Evolutionary conservation across 2,797 vertebrate genomes (phyloP), one percentile per base, ranked within the genome.

Genomic region (Poecilia wingei): DNA sequence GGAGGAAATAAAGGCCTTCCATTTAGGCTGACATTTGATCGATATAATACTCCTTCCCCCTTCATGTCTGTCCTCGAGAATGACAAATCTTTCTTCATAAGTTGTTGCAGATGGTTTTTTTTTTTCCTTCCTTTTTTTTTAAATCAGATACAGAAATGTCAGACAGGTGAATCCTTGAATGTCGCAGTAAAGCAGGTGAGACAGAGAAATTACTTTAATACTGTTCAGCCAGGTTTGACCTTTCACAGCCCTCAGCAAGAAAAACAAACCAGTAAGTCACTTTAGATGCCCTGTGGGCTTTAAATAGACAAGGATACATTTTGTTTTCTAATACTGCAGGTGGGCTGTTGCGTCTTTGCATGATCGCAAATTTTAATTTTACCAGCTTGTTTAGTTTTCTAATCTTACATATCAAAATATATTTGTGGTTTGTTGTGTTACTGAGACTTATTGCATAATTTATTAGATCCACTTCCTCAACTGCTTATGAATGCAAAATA

Each of bases 71-170:
- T 71, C 59, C 51, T 13, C 1, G 1, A 66, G 72, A 78, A 82
- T 78, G 51, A 84, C 74, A 39, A 79, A 75, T 16, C 33, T 77
- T 2, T 33, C 47, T 2, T 82, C 69, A 57, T 83, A 71, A 81
- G 49, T 69, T n/a, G 25, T 28, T 46, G 43, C 70, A 77, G 68
- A 77, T 74, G 43, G 6, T 2, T 0, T 7, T 77, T 72, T 53
- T 73, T 79, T 59, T n/a, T 3, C 28, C 57, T 14, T 31, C 28
- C 49, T 69, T 69, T 70, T 20, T 7, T 36, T 45, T 69, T 13
- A 8, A 69, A 49, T 61, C 47, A 22, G 49, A 77, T 59, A 41
- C 57, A 73, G 76, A 69, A 76, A 85, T 75, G 72, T 80, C 76
- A 84, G 46, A 75, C 49, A 74, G 70, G 25, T 61, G 43, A 70